Evolutionary conservation across 2,113 vertebrate genomes (phyloP).

Genomic region (Zosterops pallidus): DNA sequence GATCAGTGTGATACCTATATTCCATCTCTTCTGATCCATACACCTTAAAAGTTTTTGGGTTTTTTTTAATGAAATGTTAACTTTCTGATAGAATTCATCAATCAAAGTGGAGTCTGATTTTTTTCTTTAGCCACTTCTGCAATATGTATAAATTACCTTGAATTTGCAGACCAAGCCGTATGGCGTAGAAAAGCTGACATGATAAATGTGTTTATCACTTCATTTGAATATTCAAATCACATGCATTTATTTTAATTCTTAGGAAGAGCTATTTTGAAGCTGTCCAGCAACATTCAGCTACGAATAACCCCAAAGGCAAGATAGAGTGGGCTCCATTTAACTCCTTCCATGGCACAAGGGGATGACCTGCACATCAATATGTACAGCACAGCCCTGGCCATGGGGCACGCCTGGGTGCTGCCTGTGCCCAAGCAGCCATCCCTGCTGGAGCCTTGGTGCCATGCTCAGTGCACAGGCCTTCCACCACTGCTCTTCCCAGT

Average conservation of each 20-base stretch:
- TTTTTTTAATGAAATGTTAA: neutral
- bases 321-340: neutral
- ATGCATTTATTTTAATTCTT: neutral
- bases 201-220: neutral
- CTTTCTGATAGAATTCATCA: slow-evolving; percentile 4
- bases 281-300: neutral
- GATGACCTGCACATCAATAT: neutral
- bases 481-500: neutral
- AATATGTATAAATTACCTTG: neutral
- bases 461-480: neutral
- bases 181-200: neutral
- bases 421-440: neutral
- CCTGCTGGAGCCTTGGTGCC: neutral
- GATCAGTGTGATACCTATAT: neutral
- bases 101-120: neutral
- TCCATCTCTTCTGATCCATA: neutral
- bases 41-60: neutral
- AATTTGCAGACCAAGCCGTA: neutral
- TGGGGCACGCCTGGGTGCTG: neutral
- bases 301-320: neutral
- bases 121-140: neutral
- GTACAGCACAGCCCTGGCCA: fast-evolving
- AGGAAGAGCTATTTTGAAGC: neutral
- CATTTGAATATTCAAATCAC: slow-evolving; percentile 8
- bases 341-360: neutral